These are phyloP conservation scores for Lasioglossum baleicum DNA, from an alignment of 1,140 invertebrate species.

Conservation along the genomic window DNA sequence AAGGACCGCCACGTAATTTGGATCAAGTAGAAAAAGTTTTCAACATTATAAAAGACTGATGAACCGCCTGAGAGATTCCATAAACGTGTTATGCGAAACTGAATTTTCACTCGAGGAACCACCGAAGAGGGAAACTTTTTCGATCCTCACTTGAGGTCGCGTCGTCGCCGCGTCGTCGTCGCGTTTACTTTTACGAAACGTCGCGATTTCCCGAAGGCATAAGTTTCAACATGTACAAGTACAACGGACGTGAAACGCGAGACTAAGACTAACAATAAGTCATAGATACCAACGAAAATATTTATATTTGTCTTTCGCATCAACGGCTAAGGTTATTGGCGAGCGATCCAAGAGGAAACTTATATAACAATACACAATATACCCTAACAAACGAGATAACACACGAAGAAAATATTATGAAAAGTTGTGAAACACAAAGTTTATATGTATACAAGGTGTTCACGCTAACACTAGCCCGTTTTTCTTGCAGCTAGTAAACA, in stretches of 20 bases:
- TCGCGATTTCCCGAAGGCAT: slow-evolving; percentile 34
- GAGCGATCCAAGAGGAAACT: too few species aligned
- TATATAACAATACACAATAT: too few species aligned
- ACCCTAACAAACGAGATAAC: too few species aligned
- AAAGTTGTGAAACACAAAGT: too few species aligned
- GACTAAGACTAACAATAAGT: not conserved
- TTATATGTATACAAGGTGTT: too few species aligned
- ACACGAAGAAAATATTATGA: too few species aligned
- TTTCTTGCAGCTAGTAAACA: too few species aligned
- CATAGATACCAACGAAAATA: not conserved
- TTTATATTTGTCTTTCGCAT: too few species aligned
- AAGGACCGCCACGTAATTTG: not conserved
- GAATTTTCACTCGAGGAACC: slow-evolving; percentile 31
- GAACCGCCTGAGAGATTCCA: slow-evolving; percentile 18
- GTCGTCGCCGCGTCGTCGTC: slow-evolving; percentile 8
- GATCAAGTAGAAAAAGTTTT: not conserved
- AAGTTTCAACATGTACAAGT: not conserved
- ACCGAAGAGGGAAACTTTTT: slow-evolving; percentile 31
- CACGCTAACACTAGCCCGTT: too few species aligned
- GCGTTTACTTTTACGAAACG: slow-evolving; percentile 24
- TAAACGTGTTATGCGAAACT: slow-evolving; percentile 39
- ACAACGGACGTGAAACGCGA: not conserved
- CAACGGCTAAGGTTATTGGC: too few species aligned
- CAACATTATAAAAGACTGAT: not conserved
- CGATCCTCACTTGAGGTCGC: slow-evolving; percentile 21